These are phyloP conservation scores for Ophiothrix spiculata DNA, from an alignment of 35 echinoderm and acorn worm species.

Conservation along the genomic window DNA sequence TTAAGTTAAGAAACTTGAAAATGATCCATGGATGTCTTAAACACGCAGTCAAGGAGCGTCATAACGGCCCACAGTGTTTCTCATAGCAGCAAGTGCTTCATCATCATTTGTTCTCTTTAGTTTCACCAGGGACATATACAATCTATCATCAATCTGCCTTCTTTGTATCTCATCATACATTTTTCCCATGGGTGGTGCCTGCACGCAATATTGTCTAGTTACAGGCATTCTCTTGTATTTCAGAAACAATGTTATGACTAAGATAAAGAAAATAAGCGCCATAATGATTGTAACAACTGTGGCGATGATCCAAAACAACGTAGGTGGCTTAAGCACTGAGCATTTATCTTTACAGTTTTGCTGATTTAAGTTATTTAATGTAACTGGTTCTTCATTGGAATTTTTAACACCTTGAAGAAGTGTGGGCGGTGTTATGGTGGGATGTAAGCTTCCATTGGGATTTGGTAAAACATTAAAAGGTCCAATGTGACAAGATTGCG, in stretches of 20 bases:
- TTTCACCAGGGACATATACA: background rate
- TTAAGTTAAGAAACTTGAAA: no score
- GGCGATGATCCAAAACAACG: background rate
- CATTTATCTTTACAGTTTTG: background rate
- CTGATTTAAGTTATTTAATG: background rate
- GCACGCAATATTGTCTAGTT: background rate
- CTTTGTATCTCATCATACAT: background rate
- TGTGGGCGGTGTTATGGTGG: background rate
- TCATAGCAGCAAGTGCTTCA: background rate
- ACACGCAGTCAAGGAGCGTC: background rate
- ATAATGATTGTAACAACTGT: background rate
- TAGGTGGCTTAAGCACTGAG: background rate
- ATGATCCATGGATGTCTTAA: no score
- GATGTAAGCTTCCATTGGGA: background rate
- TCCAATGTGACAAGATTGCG: background rate
- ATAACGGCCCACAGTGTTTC: background rate
- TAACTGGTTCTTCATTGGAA: background rate
- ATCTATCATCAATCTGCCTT: background rate
- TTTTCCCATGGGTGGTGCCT: background rate
- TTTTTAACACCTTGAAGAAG: background rate
- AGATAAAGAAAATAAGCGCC: background rate
- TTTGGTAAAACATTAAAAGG: background rate
- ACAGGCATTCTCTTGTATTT: background rate
- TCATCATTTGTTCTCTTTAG: background rate
- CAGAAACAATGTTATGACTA: background rate